Percentiles rank a stretch among this genome's conserved stretches.
These are phyloP conservation scores for Rynchops niger DNA, from an alignment of 2,113 vertebrate species.

Conservation along the genomic window DNA sequence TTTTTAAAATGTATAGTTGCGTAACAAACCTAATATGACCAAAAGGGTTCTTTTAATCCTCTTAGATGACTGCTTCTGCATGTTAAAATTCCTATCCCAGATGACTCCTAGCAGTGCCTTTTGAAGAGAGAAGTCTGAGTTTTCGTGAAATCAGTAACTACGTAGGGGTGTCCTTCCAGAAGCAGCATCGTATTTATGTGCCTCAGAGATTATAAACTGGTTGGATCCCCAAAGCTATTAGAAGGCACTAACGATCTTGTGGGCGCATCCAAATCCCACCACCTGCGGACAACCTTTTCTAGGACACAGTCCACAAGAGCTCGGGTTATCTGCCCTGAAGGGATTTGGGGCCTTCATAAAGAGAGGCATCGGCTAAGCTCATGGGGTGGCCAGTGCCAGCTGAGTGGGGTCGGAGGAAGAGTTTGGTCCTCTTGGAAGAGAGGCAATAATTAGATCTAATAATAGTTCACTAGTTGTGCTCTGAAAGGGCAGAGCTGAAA, in stretches of 20 bases:
- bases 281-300: not conserved
- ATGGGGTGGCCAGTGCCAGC: not conserved
- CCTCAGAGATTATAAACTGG: not conserved
- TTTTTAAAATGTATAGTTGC: not conserved
- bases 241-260: not conserved
- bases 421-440: not conserved
- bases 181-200: not conserved
- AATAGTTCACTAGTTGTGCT: not conserved
- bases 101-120: not conserved
- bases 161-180: not conserved
- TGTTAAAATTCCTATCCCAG: not conserved
- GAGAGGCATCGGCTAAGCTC: not conserved
- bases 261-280: too few species aligned
- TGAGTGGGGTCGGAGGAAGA: not conserved
- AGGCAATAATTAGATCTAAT: not conserved
- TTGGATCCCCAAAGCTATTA: not conserved
- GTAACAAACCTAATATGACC: not conserved
- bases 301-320: not conserved
- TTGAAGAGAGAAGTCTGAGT: not conserved
- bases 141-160: not conserved
- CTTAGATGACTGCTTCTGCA: not conserved
- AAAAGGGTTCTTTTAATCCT: not conserved
- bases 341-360: not conserved
- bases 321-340: not conserved
- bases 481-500: not conserved